Evolutionary conservation across 2,888 invertebrate species (phyloP).

Genomic region (Bellardia pandia): DNA sequence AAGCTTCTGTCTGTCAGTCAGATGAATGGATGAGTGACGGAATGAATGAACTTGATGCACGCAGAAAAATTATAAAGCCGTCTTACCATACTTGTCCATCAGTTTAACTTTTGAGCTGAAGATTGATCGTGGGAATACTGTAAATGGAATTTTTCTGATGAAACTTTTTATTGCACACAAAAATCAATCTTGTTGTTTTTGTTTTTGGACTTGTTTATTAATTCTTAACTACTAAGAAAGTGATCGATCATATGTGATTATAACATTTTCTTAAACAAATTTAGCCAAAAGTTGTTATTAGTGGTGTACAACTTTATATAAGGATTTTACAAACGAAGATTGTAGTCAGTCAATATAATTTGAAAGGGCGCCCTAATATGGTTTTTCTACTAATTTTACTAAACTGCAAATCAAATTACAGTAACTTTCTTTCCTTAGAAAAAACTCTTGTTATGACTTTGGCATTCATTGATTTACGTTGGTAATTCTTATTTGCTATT

Average conservation of each 20-base stretch:
- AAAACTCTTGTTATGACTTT: constrained; percentile 6
- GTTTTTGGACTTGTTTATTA: constrained; percentile 26
- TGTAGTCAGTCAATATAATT: too few species aligned
- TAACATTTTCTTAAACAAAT: neutral
- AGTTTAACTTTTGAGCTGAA: constrained; percentile 52
- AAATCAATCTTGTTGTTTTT: constrained; percentile 45
- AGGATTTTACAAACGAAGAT: too few species aligned
- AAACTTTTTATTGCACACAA: constrained; percentile 26
- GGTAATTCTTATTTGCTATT: neutral
- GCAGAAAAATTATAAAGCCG: constrained; percentile 42
- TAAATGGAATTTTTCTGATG: constrained; percentile 52
- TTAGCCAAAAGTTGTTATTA: neutral
- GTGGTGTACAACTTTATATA: neutral
- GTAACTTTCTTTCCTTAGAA: neutral
- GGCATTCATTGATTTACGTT: neutral
- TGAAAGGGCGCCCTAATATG: too few species aligned
- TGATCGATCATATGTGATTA: constrained; percentile 65
- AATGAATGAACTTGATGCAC: constrained; percentile 50
- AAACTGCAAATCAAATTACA: too few species aligned
- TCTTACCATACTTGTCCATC: constrained; percentile 65
- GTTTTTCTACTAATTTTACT: too few species aligned
- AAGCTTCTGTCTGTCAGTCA: constrained; percentile 71
- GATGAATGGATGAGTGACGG: constrained; percentile 57
- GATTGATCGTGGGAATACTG: constrained; percentile 68
- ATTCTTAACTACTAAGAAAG: constrained; percentile 49